Conservation (phyloP, 1,140 invertebrate species). For the Caerostris darwini region DNA sequence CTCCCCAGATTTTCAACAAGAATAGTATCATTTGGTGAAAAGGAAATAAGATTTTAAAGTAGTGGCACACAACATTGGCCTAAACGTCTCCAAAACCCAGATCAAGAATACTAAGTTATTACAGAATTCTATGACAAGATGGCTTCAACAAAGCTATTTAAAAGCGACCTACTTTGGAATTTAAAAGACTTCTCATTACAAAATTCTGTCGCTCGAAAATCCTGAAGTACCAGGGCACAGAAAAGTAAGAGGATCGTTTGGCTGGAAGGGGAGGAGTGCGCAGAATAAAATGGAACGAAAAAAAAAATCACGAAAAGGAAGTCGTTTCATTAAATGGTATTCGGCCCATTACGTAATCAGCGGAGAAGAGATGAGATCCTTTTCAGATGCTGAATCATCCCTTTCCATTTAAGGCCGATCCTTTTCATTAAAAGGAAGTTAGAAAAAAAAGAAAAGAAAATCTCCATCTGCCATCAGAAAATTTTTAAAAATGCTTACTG, state of each 20-base stretch:
- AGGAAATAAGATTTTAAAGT: no score
- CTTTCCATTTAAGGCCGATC: conserved; percentile 53
- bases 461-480: neutral
- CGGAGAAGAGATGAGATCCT: conserved; percentile 25
- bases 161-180: conserved; percentile 18
- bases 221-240: neutral
- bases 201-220: conserved; percentile 12
- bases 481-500: conserved; percentile 51
- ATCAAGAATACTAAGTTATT: neutral
- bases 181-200: conserved; percentile 33
- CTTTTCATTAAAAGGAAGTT: conserved; percentile 51
- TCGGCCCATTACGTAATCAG: conserved; percentile 41
- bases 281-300: no score
- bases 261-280: neutral
- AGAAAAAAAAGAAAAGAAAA: neutral
- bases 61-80: no score
- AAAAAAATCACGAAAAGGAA: conserved; percentile 40
- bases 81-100: no score
- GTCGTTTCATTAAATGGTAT: conserved; percentile 40
- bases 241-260: neutral
- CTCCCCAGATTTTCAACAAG: no score
- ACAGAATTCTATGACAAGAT: neutral
- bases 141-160: neutral
- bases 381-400: conserved; percentile 56
- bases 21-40: no score